These are phyloP conservation scores for Drosophila arawakana DNA, from an alignment of 1,140 invertebrate species.

Conservation along the genomic window DNA sequence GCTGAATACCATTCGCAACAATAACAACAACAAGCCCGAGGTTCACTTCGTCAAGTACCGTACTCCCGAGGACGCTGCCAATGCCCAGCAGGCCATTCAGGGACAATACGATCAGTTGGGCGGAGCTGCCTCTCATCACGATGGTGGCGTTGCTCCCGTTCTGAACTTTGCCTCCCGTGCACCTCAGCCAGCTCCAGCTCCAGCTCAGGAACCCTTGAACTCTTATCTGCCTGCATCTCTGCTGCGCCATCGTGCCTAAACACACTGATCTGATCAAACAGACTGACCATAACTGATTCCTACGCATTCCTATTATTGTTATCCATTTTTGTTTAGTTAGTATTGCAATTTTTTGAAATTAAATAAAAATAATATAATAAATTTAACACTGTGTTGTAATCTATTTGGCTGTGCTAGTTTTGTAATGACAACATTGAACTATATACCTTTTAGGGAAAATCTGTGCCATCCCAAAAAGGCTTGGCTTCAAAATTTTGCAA, in stretches of 20 bases:
- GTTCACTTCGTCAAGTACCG: slow-evolving; percentile 82
- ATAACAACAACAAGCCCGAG: slow-evolving; percentile 72
- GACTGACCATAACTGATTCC: slow-evolving; percentile 62
- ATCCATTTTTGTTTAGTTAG: slow-evolving; percentile 47
- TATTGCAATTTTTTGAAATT: slow-evolving; percentile 49
- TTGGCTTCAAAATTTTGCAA: background rate
- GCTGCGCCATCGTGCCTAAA: slow-evolving; percentile 60
- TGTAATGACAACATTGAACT: slow-evolving; percentile 61
- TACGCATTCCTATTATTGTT: slow-evolving; percentile 54
- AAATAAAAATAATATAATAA: slow-evolving; percentile 39
- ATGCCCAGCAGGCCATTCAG: slow-evolving; percentile 75
- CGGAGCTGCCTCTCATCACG: slow-evolving; percentile 59
- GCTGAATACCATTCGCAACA: slow-evolving; percentile 63
- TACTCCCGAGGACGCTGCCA: slow-evolving; percentile 71
- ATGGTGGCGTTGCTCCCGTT: slow-evolving; percentile 73
- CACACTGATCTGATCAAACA: slow-evolving; percentile 16
- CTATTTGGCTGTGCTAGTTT: slow-evolving; percentile 36
- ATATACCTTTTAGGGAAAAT: slow-evolving; percentile 58
- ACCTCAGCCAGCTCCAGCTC: slow-evolving; percentile 36
- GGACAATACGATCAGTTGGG: slow-evolving; percentile 76
- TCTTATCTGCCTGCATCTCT: slow-evolving; percentile 61
- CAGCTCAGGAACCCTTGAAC: slow-evolving; percentile 35
- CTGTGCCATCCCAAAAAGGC: slow-evolving; percentile 43
- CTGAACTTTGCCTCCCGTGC: slow-evolving; percentile 76
- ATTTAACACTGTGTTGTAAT: slow-evolving; percentile 33